Conservation (phyloP, 2,888 invertebrate genomes). For the Villa cingulata region DNA sequence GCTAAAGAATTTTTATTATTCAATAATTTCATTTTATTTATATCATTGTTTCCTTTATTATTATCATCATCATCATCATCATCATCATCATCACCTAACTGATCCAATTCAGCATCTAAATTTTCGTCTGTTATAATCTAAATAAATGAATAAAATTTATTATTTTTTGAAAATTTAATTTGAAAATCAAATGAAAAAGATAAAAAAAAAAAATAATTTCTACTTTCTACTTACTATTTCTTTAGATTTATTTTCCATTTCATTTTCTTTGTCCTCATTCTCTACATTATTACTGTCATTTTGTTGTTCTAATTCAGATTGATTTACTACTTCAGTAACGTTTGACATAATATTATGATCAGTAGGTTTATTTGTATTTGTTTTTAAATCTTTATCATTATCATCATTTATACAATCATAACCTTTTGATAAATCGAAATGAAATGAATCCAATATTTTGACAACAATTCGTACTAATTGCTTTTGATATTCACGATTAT, state of each 20-base stretch:
- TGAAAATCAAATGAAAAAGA: no score
- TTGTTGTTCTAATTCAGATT: conserved; percentile 14
- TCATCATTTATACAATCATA: conserved; percentile 25
- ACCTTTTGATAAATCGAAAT: conserved; percentile 69
- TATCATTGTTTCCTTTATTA: no score
- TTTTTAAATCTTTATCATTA: conserved; percentile 17
- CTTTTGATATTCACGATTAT: conserved; percentile 62
- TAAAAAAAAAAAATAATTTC: no score
- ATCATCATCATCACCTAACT: conserved; percentile 16
- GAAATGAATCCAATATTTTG: conserved; percentile 77
- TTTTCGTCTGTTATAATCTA: no score
- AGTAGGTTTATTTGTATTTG: conserved; percentile 8
- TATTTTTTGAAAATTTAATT: no score
- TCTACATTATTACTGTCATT: conserved; percentile 21
- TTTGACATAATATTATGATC: no score
- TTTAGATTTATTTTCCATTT: conserved; percentile 2
- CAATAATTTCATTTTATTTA: background rate
- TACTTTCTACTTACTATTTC: no score
- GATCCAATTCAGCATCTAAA: no score
- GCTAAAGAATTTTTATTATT: no score
- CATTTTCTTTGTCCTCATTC: conserved; percentile 35
- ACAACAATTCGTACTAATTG: conserved; percentile 65
- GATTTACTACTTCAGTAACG: conserved; percentile 5
- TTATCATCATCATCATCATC: conserved; percentile 25
- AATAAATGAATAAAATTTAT: no score